Conservation (phyloP, 1,140 invertebrate genomes). For the Apis laboriosa region DNA sequence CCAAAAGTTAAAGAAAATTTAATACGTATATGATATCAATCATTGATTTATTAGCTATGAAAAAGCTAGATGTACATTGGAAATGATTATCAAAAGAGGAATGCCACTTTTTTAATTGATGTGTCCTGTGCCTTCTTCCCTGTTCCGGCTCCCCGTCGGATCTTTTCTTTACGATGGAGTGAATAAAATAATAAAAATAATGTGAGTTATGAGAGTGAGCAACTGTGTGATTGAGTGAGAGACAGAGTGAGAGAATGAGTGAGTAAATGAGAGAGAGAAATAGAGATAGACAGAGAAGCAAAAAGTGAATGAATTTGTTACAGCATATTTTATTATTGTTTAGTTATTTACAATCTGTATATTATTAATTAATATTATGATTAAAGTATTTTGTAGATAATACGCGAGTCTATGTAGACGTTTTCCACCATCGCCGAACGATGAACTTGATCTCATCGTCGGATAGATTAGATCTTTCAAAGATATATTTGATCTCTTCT, state of each 20-base stretch:
- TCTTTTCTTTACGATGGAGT: not conserved
- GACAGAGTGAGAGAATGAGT: not conserved
- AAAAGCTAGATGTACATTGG: not conserved
- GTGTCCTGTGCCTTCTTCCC: conserved; percentile 75
- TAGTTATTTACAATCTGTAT: conserved; percentile 81
- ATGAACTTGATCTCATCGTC: conserved; percentile 14
- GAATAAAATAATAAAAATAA: conserved; percentile 1
- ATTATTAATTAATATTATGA: conserved; percentile 80
- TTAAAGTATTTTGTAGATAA: conserved; percentile 82
- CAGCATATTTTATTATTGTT: conserved; percentile 81
- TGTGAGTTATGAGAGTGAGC: not conserved
- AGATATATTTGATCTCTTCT: not conserved
- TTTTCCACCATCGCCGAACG: conserved; percentile 26
- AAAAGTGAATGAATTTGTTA: conserved; percentile 74
- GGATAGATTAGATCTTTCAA: not conserved
- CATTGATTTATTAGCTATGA: conserved; percentile 14
- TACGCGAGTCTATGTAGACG: conserved; percentile 60
- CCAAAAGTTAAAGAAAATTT: conserved; percentile 15
- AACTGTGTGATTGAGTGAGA: not conserved
- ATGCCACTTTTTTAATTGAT: conserved; percentile 55
- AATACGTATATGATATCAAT: not conserved
- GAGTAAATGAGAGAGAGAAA: not conserved
- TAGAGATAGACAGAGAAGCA: conserved; percentile 24
- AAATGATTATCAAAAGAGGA: conserved; percentile 25
- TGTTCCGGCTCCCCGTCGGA: conserved; percentile 47